Evolutionary conservation across 2,888 invertebrate genomes (phyloP).

Genomic region (Cephus pulcher): DNA sequence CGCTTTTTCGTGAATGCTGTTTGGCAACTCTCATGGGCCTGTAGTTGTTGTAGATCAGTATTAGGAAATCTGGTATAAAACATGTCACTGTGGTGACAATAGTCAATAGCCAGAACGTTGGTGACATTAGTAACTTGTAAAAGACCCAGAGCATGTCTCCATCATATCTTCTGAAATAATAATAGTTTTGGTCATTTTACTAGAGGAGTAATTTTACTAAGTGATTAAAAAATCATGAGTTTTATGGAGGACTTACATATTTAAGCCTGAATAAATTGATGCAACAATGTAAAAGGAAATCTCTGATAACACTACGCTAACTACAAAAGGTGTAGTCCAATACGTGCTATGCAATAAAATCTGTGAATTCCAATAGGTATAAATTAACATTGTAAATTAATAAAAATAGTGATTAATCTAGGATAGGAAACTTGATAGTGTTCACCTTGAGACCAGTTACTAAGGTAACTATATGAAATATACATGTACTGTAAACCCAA

Average conservation of each 20-base stretch:
- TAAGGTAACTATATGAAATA: conserved; percentile 53
- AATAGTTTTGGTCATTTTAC: conserved; percentile 6
- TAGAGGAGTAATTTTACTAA: background rate
- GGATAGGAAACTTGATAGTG: background rate
- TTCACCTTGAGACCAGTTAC: conserved; percentile 54
- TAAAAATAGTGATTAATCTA: background rate
- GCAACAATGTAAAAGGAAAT: conserved; percentile 70
- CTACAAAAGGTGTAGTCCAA: conserved; percentile 73
- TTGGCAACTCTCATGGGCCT: conserved; percentile 35
- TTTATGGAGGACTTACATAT: conserved; percentile 69
- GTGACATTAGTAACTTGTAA: conserved; percentile 70
- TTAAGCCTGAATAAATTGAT: conserved; percentile 70
- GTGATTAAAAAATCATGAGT: background rate
- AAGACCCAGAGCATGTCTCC: conserved; percentile 73
- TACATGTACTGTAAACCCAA: conserved; percentile 62
- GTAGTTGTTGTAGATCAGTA: conserved; percentile 40
- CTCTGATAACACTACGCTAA: conserved; percentile 70
- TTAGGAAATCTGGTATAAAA: conserved; percentile 71
- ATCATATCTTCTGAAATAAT: conserved; percentile 65
- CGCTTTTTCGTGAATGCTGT: background rate
- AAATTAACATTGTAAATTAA: background rate
- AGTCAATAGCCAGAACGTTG: conserved; percentile 73
- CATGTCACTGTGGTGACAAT: conserved; percentile 68
- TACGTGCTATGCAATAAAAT: conserved; percentile 68
- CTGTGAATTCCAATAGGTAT: conserved; percentile 39